phyloP scores from a whole-genome alignment of 1,140 invertebrate genomes.

The Macrobrachium nipponense region DNA sequence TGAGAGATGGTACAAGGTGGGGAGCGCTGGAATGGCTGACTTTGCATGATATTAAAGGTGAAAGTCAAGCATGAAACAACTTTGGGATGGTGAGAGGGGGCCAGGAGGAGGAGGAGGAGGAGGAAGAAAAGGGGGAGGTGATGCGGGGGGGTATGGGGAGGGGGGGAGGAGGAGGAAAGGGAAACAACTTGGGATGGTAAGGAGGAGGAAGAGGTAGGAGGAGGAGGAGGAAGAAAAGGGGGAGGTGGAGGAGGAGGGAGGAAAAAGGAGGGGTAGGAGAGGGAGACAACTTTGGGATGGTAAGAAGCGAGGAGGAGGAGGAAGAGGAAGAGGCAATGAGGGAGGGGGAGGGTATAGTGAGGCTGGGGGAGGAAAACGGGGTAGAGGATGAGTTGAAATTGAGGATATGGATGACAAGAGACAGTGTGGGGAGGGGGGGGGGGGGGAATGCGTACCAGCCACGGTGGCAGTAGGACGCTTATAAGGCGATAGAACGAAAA shows the following conservation, averaged over 20 bases:
- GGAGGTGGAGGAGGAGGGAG: neutral
- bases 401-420: no score
- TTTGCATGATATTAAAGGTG: neutral
- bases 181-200: neutral
- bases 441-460: no score
- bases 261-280: neutral
- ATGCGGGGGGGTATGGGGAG: neutral
- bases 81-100: neutral
- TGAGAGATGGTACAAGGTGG: neutral
- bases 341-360: neutral
- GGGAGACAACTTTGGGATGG: no score
- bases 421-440: no score
- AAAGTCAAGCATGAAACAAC: neutral
- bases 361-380: neutral
- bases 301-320: no score
- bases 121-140: neutral
- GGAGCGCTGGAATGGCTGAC: no score
- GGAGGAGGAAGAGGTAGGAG: neutral
- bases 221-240: neutral
- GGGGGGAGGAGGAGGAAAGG: neutral
- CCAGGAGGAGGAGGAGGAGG: neutral
- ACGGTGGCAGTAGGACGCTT: no score
- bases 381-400: neutral
- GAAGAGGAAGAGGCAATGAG: no score
- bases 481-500: no score